phyloP scores from a whole-genome alignment of 2,797 vertebrate genomes.

The Sebastes nivosus region DNA sequence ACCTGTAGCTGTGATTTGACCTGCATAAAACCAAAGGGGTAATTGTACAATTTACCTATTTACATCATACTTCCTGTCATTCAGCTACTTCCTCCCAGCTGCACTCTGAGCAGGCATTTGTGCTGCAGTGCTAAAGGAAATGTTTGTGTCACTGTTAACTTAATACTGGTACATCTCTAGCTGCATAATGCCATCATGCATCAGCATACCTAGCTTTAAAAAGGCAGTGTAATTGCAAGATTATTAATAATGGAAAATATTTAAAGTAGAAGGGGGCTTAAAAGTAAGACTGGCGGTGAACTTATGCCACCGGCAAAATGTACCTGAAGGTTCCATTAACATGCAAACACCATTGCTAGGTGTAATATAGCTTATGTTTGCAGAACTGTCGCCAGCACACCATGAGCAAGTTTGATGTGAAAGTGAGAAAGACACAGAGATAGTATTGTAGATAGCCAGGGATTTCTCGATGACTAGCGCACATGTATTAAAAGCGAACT shows the following conservation, averaged over 20 bases:
- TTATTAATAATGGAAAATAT: neutral
- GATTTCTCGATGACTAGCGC: neutral
- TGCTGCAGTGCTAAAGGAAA: neutral
- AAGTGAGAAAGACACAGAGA: neutral
- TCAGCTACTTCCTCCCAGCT: neutral
- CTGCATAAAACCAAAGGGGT: neutral
- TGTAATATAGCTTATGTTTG: neutral
- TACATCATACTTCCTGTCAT: neutral
- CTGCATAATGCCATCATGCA: neutral
- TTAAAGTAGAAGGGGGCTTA: neutral
- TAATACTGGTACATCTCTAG: neutral
- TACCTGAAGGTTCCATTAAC: neutral
- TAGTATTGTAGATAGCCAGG: neutral
- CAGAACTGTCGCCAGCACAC: neutral
- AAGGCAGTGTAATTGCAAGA: neutral
- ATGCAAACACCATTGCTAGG: neutral
- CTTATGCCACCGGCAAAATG: neutral
- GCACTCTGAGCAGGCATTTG: too few species aligned
- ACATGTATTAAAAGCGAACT: conserved; percentile 7
- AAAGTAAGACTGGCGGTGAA: neutral
- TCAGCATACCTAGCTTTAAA: neutral
- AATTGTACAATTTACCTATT: neutral
- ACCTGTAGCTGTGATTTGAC: neutral
- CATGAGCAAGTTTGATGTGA: neutral
- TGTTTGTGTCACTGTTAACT: neutral